These are phyloP conservation scores for Tragelaphus strepsiceros DNA, from an alignment of 2,113 vertebrate species.

Conservation along the genomic window DNA sequence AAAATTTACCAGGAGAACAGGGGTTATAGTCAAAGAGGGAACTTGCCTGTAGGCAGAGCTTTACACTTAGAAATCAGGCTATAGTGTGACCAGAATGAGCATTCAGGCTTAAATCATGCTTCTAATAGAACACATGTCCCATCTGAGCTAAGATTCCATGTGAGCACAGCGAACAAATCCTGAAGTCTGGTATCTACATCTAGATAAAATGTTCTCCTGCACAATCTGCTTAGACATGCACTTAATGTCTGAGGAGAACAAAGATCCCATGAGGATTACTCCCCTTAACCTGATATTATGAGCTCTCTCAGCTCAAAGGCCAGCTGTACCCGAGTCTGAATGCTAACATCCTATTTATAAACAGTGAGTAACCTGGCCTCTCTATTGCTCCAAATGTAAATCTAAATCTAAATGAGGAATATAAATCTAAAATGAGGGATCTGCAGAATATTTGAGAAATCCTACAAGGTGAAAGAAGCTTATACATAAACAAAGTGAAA, in stretches of 20 bases:
- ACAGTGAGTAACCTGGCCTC: background rate
- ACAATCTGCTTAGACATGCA: background rate
- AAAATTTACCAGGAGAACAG: background rate
- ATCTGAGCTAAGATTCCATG: background rate
- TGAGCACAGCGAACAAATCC: background rate
- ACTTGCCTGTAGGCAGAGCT: accelerated
- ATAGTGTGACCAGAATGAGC: background rate
- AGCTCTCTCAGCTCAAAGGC: background rate
- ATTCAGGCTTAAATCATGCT: background rate
- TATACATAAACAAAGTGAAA: background rate
- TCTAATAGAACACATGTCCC: background rate
- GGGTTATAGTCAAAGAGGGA: background rate
- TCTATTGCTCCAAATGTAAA: background rate
- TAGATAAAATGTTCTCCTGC: background rate
- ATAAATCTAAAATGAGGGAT: background rate
- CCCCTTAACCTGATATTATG: background rate
- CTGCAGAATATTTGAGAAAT: background rate
- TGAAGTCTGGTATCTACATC: background rate
- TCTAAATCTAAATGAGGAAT: background rate
- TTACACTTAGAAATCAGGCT: background rate
- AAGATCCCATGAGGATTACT: accelerated
- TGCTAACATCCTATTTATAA: background rate
- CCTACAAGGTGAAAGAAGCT: background rate
- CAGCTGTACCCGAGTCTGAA: background rate
- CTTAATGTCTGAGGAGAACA: background rate